phyloP scores from a whole-genome alignment of 2,113 vertebrate species.

The Donacobius atricapilla region DNA sequence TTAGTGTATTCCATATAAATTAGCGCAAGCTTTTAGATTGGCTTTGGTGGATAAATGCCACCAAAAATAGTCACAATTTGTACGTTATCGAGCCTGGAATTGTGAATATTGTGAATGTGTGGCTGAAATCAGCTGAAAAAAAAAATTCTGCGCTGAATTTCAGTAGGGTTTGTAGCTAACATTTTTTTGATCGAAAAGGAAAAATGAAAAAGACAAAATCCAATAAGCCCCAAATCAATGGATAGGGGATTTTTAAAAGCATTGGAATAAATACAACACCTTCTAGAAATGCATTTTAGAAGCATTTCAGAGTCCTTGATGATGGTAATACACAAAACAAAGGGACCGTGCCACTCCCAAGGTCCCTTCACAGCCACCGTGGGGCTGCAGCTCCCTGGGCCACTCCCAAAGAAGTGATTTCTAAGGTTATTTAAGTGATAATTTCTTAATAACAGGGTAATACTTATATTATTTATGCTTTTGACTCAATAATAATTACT shows the following conservation, averaged over 20 bases:
- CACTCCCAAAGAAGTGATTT: neutral
- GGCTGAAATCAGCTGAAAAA: neutral
- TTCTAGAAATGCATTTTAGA: neutral
- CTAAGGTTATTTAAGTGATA: neutral
- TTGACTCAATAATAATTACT: neutral
- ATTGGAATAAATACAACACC: neutral
- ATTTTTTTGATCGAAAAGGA: neutral
- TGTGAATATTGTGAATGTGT: neutral
- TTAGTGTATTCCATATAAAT: neutral
- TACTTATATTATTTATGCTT: neutral
- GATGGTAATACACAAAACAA: neutral
- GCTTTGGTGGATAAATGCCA: neutral
- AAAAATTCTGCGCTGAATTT: neutral
- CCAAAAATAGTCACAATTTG: neutral
- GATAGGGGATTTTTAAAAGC: neutral
- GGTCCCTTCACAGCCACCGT: neutral
- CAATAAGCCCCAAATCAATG: neutral
- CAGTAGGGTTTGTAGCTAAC: neutral
- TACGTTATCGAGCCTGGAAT: neutral
- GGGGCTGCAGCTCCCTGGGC: neutral
- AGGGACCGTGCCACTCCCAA: rapidly evolving
- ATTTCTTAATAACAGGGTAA: neutral
- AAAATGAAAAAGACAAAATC: neutral
- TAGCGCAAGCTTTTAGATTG: neutral
- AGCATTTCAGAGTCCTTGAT: neutral